phyloP scores from a whole-genome alignment of 2,797 vertebrate genomes.

The Halcyon chelicuti region DNA sequence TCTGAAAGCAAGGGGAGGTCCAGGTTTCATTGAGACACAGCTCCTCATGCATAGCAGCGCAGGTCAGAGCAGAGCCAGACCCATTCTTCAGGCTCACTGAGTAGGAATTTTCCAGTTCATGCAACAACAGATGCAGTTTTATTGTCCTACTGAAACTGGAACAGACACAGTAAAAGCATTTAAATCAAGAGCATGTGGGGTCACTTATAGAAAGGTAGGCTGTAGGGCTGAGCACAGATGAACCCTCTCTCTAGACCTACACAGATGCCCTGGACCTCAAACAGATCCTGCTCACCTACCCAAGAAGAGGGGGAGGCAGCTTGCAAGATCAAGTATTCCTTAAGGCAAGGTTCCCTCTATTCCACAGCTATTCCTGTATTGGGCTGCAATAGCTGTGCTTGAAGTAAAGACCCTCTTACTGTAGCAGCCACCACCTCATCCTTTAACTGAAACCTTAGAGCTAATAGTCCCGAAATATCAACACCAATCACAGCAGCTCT shows the following conservation, averaged over 20 bases:
- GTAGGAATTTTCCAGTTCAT: not conserved
- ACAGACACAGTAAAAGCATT: not conserved
- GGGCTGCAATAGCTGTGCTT: not conserved
- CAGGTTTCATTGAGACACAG: not conserved
- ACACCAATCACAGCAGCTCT: not conserved
- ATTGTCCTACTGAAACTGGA: not conserved
- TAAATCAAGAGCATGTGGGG: not conserved
- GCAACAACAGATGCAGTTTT: not conserved
- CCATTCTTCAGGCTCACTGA: not conserved
- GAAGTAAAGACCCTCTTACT: not conserved
- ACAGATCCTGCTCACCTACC: not conserved
- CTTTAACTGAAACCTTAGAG: not conserved
- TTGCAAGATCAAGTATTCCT: not conserved
- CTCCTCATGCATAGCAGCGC: not conserved
- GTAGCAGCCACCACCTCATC: not conserved
- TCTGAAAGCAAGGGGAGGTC: not conserved
- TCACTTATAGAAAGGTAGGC: not conserved
- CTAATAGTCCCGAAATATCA: not conserved
- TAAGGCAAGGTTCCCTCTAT: not conserved
- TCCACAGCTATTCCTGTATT: not conserved
- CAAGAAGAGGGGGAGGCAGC: not conserved
- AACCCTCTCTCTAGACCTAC: not conserved
- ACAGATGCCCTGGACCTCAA: rapidly evolving
- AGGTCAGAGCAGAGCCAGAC: not conserved
- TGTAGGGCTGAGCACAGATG: not conserved